Conservation (phyloP, 2,113 vertebrate species). For the Lophotis ruficrista region DNA sequence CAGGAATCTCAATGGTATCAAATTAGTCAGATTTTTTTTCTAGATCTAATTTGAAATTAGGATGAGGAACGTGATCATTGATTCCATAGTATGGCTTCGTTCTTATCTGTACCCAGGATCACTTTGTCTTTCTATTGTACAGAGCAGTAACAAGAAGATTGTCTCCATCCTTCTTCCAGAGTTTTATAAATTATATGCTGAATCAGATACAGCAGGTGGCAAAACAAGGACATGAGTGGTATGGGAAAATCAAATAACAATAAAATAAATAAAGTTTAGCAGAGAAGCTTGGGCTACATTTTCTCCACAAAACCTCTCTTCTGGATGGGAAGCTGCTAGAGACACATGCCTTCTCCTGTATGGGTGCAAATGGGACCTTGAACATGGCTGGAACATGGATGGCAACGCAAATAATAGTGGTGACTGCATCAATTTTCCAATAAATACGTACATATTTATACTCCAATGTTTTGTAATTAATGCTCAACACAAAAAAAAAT, state of each 20-base stretch:
- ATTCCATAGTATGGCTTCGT: not conserved
- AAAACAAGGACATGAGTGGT: not conserved
- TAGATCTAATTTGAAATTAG: not conserved
- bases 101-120: not conserved
- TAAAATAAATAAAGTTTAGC: not conserved
- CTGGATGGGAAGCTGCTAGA: not conserved
- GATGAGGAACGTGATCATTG: not conserved
- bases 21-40: not conserved
- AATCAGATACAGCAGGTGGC: slow-evolving; percentile 4
- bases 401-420: not conserved
- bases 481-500: not conserved
- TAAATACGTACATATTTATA: not conserved
- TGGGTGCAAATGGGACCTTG: not conserved
- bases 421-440: not conserved
- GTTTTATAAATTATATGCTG: not conserved
- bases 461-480: not conserved
- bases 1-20: not conserved
- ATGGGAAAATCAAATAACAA: not conserved
- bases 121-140: not conserved
- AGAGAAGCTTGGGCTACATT: not conserved
- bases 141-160: not conserved
- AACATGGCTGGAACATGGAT: not conserved
- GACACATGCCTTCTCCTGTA: not conserved
- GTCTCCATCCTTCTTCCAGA: not conserved
- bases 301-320: not conserved